Base-by-base conservation (phyloP, 2,113 vertebrate genomes). In the Mastomys natalensis region DNA sequence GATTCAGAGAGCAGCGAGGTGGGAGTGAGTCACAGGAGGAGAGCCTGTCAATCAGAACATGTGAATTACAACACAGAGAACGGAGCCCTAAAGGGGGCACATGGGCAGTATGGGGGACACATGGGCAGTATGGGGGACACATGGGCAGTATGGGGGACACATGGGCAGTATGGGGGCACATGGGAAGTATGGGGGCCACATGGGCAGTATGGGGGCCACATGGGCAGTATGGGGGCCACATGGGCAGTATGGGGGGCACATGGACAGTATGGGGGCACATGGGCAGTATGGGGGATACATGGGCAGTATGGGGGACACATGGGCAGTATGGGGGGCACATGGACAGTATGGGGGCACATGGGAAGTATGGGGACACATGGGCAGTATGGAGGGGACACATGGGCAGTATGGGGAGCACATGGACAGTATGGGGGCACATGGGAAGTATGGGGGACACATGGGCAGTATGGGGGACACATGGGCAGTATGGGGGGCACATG, bases 321-420 rank as follows among this genome's bases (percentile, higher is more conserved):
- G 60, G 86, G 11, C 66, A 48, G 21, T 1, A 7, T 7, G 5
- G 43, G 22, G 1, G 73, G 48, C 5, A 26, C 7, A 0, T 31
- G 60, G 86, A 8, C 72, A 48, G 21, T 1, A 7, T 7, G 5
- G n/a, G 21, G 1, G 73, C 6, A 26, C 7, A 0, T 31, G 51
- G 86, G 11, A 58, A 48, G 26, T 1, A 7, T 7, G 5, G 43
- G 22, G 1, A 58, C 13, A 26, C 7, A 0, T n/a, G 51, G 81
- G 11, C 58, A 48, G 26, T 1, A 5, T 3, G 3, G n/a, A n/a
- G 51, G 21, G 1, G 66, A 48, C 13, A 26, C 7, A 0, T 37
- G 51, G 86, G 11, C 64, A 48, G 34, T 0, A 6, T 7, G 5
- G 4, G 51, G 22, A 17, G 60, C 2, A 26, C 5, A 0, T n/a